Percentiles rank a stretch among this genome's conserved stretches.
Conservation (phyloP, 2,888 invertebrate genomes). For the Luperina testacea region DNA sequence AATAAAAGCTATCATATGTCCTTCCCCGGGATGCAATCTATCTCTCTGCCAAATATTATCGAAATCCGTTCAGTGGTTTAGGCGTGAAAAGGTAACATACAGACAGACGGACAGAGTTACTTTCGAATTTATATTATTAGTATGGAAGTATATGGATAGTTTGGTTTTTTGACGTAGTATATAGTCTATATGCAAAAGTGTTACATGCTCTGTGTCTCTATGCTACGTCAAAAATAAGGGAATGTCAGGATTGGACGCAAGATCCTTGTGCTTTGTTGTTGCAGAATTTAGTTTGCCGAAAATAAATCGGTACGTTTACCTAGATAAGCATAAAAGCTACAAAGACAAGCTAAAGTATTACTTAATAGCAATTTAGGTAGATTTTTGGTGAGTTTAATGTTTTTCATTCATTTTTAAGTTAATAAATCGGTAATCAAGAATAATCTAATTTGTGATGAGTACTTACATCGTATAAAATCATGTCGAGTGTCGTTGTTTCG, state of each 20-base stretch:
- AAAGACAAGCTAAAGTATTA: neutral
- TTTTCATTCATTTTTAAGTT: neutral
- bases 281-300: neutral
- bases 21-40: no score
- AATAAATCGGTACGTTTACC: neutral
- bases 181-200: neutral
- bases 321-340: neutral
- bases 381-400: neutral
- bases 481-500: slow-evolving; percentile 75
- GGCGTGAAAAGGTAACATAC: no score
- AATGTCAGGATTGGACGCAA: neutral
- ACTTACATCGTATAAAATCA: slow-evolving; percentile 88
- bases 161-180: no score
- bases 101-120: no score
- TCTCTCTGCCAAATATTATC: no score
- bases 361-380: neutral
- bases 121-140: no score
- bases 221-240: neutral
- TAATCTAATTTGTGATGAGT: slow-evolving; percentile 18
- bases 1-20: no score
- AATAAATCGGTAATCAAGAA: neutral
- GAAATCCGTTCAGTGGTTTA: no score
- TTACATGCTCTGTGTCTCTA: no score
- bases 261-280: neutral
- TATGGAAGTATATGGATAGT: no score